Evolutionary conservation across 2,888 invertebrate species (phyloP), one percentile per base, ranked within the genome.

Genomic region (Escarpia spicata): DNA sequence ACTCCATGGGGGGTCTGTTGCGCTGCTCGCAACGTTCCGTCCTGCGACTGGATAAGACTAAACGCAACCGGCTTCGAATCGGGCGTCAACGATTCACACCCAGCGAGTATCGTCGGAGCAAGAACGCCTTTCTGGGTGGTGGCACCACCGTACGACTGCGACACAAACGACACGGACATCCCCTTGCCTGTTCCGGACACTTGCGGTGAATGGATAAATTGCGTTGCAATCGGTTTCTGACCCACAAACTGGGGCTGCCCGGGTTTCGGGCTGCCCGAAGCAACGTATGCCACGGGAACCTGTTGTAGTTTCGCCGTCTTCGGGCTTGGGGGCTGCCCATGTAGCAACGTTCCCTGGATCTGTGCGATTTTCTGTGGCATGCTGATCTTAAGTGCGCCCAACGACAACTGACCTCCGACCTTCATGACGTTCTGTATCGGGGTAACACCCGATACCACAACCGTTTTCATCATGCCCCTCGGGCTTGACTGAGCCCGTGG

Each of bases 31-130:
- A 75, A 75, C 26, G 75, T 75, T 75, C 37, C 91, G n/a, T 75
- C 92, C 2, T 90, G 91, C 1, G 93, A 92, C 91, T 93, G 93
- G 19, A 93, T 92, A 6, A 93, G 45, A 75, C 92, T 92, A 75
- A 93, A 93, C 9, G 93, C 92, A 10, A 93, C 92, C 43, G 93
- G 93, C 91, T 93, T 93, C 1, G 92, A 92, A 37, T 75, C 93
- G 6, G 93, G 12, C 91, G n/a, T 15, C 19, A 45, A 31, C 19
- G 92, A 37, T 12, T 91, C 45, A 45, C 45, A 37, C 15, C 91
- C 91, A 45, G 44, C 4, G 45, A 52, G 44, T 91, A 45, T 91
- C 4, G 91, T 45, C 26, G 31, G 37, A 6, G 31, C 12, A 15
- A 37, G 75, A 75, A 92, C 89, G 37, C 43, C 44, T 26, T 91